Percentiles rank a stretch among this genome's conserved stretches.
Conservation (phyloP, 2,888 invertebrate genomes). For the Eupithecia centaureata region DNA sequence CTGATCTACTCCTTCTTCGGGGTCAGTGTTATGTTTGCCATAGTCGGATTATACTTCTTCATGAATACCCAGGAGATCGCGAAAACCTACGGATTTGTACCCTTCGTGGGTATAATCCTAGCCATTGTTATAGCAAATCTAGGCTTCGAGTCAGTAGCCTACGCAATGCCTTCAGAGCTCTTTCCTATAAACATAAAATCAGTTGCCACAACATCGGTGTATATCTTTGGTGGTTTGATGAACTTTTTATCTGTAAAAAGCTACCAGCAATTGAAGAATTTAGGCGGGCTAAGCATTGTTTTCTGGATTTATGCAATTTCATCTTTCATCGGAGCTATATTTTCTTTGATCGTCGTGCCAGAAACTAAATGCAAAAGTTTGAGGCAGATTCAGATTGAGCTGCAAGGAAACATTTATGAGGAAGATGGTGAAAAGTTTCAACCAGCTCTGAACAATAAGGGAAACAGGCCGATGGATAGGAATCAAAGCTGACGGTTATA, state of each 20-base stretch:
- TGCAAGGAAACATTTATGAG: slow-evolving; percentile 65
- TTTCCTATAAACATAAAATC: slow-evolving; percentile 84
- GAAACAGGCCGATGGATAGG: not conserved
- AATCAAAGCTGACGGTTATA: slow-evolving; percentile 8
- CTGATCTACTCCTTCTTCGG: slow-evolving; percentile 70
- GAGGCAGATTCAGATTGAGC: slow-evolving; percentile 78
- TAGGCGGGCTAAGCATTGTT: slow-evolving; percentile 72
- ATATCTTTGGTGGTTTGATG: slow-evolving; percentile 69
- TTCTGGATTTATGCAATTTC: slow-evolving; percentile 75
- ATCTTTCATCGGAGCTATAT: slow-evolving; percentile 71
- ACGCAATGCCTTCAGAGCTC: slow-evolving; percentile 79
- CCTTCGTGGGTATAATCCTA: slow-evolving; percentile 70
- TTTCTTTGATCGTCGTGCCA: slow-evolving; percentile 72
- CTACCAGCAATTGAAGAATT: slow-evolving; percentile 75
- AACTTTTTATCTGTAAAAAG: slow-evolving; percentile 78
- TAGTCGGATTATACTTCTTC: slow-evolving; percentile 68
- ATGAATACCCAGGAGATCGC: slow-evolving; percentile 50
- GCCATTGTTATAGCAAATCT: slow-evolving; percentile 57
- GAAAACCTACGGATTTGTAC: slow-evolving; percentile 57
- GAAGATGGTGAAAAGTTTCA: slow-evolving; percentile 46
- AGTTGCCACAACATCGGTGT: slow-evolving; percentile 75
- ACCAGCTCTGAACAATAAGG: slow-evolving; percentile 1
- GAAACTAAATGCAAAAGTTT: slow-evolving; percentile 84
- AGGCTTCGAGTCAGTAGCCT: slow-evolving; percentile 78
- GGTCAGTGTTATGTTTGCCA: slow-evolving; percentile 50